Base-by-base conservation (phyloP, 2,888 invertebrate genomes). In the Oscheius onirici region DNA sequence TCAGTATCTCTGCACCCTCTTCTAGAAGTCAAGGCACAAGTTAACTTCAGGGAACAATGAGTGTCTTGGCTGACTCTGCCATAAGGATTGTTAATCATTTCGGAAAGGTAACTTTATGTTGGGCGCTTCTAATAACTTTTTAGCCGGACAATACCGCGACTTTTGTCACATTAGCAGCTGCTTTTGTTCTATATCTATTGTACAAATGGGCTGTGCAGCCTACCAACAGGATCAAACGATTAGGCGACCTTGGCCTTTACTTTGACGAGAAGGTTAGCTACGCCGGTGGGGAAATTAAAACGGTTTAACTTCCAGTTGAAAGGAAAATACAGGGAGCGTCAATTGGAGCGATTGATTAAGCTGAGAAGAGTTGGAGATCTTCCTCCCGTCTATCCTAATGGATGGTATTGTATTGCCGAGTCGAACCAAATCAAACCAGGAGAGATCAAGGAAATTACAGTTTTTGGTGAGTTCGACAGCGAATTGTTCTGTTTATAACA, bases 361-460 rank as follows among this genome's bases (percentile, higher is more conserved):
- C 54, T 78, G 26, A 61, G 81, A 22, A 60, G 69, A 61, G 41
- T 73, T 6, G 93, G 93, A 0, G 89, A 90, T 0, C 87, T 93
- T 2, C 94, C 94, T 0, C 94, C 94, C 0, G 93, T 93, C 0
- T 95, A 91, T 87, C 95, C 95, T 0, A 95, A 95, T 85, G 95
- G 95, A 0, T 95, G 95, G 95, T 94, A 93, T 83, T 92, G 91
- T 0, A 87, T 95, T 1, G 89, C 92, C 0, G 94, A 94, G 86
- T 92, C 92, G 2, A 88, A 90, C 6, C 89, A 91, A 0, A 85
- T 94, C 20, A 66, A 65, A 46, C 90, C 70, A 2, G 84, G 91
- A 0, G 89, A 91, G 58, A 92, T 92, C 0, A 88, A 89, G 6
- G 90, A 91, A 71, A 90, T 93, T 0, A 90, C 92, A 61, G 92